Conservation (phyloP, 2,797 vertebrate species). For the Rhinella marina region DNA sequence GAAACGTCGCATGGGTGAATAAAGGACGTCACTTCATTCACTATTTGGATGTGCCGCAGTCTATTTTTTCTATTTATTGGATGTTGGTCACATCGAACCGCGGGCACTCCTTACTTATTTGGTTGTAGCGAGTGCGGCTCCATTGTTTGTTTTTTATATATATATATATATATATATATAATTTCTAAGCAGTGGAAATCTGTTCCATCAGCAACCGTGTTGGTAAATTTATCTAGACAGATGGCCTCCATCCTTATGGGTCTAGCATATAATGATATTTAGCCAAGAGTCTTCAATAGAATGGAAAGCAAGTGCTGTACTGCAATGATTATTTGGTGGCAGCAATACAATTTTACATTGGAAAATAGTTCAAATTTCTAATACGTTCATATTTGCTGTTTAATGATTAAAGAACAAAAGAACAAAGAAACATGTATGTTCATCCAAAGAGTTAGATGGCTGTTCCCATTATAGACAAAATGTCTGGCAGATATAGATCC, state of each 20-base stretch:
- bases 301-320: neutral
- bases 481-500: too few species aligned
- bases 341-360: neutral
- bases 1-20: too few species aligned
- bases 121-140: too few species aligned
- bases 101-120: too few species aligned
- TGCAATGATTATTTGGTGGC: neutral
- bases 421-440: neutral
- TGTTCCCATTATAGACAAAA: neutral
- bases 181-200: neutral
- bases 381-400: neutral
- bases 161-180: too few species aligned
- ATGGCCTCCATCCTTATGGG: neutral
- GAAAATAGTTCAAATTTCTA: neutral
- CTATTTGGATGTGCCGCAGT: too few species aligned
- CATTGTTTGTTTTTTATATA: too few species aligned
- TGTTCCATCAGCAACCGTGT: neutral
- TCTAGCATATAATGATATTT: neutral
- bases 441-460: neutral
- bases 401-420: neutral
- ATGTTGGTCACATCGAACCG: too few species aligned
- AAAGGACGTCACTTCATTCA: too few species aligned
- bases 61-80: too few species aligned
- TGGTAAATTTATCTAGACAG: neutral
- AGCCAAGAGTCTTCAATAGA: neutral